phyloP scores from a whole-genome alignment of 2,888 invertebrate species.

The Marasmarcha lunaedactyla region DNA sequence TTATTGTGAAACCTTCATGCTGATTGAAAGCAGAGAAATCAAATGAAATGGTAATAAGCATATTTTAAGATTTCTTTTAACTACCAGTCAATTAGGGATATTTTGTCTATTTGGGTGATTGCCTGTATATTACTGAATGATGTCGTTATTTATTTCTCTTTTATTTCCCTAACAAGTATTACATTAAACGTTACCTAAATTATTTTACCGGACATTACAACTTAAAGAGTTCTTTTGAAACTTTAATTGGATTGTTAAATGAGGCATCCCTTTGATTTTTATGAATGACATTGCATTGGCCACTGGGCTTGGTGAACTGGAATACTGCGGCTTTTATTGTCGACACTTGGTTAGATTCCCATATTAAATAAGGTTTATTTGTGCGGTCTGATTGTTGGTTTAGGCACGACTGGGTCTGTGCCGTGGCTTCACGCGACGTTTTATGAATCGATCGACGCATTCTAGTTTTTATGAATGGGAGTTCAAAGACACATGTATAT shows the following conservation, averaged over 20 bases:
- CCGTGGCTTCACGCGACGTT: neutral
- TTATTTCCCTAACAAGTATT: too few relatives aligned
- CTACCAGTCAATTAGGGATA: too few relatives aligned
- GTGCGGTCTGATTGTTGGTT: conserved; percentile 24
- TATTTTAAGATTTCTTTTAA: too few relatives aligned
- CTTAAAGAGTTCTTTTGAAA: neutral
- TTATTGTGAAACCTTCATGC: too few relatives aligned
- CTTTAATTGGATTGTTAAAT: conserved; percentile 33
- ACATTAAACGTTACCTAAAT: too few relatives aligned
- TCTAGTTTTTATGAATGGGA: too few relatives aligned
- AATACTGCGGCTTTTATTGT: conserved; percentile 24
- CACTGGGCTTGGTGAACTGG: conserved; percentile 6
- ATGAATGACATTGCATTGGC: neutral
- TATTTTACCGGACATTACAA: neutral
- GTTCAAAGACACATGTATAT: too few relatives aligned
- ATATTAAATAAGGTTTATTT: conserved; percentile 24
- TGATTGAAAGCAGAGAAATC: too few relatives aligned
- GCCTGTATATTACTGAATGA: too few relatives aligned
- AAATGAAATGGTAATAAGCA: too few relatives aligned
- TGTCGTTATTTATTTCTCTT: too few relatives aligned
- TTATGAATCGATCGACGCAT: neutral
- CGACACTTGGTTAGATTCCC: conserved; percentile 25
- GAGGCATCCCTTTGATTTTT: conserved; percentile 16
- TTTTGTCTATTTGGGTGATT: too few relatives aligned
- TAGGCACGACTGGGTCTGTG: conserved; percentile 16